Evolutionary conservation across 2,888 invertebrate genomes (phyloP).

Genomic region (Catocala sponsa): DNA sequence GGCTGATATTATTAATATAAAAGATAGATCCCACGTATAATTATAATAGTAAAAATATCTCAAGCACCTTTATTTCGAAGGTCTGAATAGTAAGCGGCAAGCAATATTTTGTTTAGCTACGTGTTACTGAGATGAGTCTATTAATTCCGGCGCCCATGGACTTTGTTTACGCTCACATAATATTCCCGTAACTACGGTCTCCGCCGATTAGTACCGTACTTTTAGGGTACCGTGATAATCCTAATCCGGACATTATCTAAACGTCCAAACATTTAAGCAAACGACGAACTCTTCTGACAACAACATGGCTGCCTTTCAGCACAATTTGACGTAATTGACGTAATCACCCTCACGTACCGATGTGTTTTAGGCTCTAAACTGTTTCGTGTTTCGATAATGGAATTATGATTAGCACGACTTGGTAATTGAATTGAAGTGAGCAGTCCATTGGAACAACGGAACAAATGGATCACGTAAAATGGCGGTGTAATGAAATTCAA

Average conservation of each 20-base stretch:
- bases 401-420: conserved; percentile 53
- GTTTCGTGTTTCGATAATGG: conserved; percentile 42
- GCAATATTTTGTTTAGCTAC: neutral
- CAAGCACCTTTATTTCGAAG: no score
- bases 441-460: conserved; percentile 31
- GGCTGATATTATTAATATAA: no score
- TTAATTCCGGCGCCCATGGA: conserved; percentile 6
- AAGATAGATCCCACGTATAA: no score
- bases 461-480: conserved; percentile 43
- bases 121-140: conserved; percentile 12
- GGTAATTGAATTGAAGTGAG: conserved; percentile 50
- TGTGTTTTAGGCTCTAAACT: conserved; percentile 37
- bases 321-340: conserved; percentile 32
- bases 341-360: conserved; percentile 49
- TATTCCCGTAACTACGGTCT: conserved; percentile 27
- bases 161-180: conserved; percentile 19
- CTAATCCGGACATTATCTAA: conserved; percentile 46
- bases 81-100: neutral
- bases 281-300: conserved; percentile 17
- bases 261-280: conserved; percentile 35
- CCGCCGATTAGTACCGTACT: conserved; percentile 32
- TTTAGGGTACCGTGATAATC: conserved; percentile 32
- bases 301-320: conserved; percentile 15
- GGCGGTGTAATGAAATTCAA: conserved; percentile 40
- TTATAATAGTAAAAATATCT: no score